Conservation (phyloP, 2,888 invertebrate genomes). For the Parnassius smintheus region DNA sequence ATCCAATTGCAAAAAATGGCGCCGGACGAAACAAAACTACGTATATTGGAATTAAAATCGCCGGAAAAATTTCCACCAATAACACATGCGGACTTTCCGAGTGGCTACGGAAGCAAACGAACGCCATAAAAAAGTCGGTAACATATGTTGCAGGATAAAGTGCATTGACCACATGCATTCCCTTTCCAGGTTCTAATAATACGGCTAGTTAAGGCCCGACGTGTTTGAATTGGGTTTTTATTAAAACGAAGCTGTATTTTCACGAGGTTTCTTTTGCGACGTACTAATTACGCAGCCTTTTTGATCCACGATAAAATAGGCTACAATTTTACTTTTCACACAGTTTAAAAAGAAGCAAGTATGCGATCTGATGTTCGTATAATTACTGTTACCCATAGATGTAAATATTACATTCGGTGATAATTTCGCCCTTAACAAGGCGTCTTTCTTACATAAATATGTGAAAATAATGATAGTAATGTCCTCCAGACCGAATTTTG, state of each 20-base stretch:
- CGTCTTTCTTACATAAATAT: too few relatives aligned
- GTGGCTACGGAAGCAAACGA: constrained; percentile 41
- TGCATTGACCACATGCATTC: constrained; percentile 41
- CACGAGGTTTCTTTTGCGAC: constrained; percentile 2
- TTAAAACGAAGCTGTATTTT: constrained; percentile 17
- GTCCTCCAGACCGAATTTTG: too few relatives aligned
- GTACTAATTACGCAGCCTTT: constrained; percentile 15
- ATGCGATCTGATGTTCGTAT: too few relatives aligned
- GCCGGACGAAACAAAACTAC: constrained; percentile 32
- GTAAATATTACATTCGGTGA: too few relatives aligned
- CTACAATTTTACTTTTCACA: too few relatives aligned
- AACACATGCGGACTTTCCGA: constrained; percentile 43
- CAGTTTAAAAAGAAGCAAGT: too few relatives aligned
- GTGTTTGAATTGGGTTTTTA: constrained; percentile 24
- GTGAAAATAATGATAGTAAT: too few relatives aligned
- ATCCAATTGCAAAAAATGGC: constrained; percentile 32
- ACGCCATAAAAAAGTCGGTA: constrained; percentile 65
- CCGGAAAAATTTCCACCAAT: constrained; percentile 46
- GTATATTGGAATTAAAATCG: constrained; percentile 42
- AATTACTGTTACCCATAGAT: too few relatives aligned
- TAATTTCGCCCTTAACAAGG: too few relatives aligned
- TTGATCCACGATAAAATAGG: background rate
- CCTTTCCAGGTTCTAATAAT: constrained; percentile 35
- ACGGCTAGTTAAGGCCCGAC: constrained; percentile 31
- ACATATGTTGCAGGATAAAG: constrained; percentile 59